A percentile compares a stretch with the other conserved stretches of the same genome.
phyloP scores from a whole-genome alignment of 2,797 vertebrate species.

The Geotrypetes seraphini region DNA sequence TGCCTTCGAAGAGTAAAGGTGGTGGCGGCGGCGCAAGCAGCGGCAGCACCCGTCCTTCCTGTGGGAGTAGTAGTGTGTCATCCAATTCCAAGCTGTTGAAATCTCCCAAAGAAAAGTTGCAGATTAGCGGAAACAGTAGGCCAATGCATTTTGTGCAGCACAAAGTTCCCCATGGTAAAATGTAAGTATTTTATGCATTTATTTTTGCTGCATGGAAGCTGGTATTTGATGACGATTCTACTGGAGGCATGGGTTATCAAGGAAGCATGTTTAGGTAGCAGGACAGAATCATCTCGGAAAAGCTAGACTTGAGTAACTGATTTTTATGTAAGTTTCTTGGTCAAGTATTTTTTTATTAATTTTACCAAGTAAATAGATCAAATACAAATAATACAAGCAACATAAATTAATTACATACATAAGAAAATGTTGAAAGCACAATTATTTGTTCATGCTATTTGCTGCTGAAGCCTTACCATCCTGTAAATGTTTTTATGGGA shows the following conservation, averaged over 20 bases:
- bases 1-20: conserved; percentile 67
- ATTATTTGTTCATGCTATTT: too few species aligned
- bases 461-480: too few species aligned
- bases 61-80: conserved; percentile 62
- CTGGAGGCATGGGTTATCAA: too few species aligned
- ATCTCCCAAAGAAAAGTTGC: conserved; percentile 95
- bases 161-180: conserved; percentile 77
- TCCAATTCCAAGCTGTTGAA: conserved; percentile 85
- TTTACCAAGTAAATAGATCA: too few species aligned
- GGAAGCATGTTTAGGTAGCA: background rate
- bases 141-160: conserved; percentile 65
- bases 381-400: too few species aligned
- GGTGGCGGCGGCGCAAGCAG: conserved; percentile 50
- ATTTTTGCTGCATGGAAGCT: too few species aligned
- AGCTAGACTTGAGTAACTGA: background rate
- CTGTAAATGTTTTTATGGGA: too few species aligned
- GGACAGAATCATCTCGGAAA: background rate
- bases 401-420: too few species aligned
- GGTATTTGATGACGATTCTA: too few species aligned
- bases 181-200: conserved; percentile 71
- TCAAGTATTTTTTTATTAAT: too few species aligned
- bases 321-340: too few species aligned
- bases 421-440: too few species aligned
- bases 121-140: conserved; percentile 73
- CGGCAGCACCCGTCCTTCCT: conserved; percentile 57